Conservation (phyloP, 2,113 vertebrate species). For the Riparia riparia region DNA sequence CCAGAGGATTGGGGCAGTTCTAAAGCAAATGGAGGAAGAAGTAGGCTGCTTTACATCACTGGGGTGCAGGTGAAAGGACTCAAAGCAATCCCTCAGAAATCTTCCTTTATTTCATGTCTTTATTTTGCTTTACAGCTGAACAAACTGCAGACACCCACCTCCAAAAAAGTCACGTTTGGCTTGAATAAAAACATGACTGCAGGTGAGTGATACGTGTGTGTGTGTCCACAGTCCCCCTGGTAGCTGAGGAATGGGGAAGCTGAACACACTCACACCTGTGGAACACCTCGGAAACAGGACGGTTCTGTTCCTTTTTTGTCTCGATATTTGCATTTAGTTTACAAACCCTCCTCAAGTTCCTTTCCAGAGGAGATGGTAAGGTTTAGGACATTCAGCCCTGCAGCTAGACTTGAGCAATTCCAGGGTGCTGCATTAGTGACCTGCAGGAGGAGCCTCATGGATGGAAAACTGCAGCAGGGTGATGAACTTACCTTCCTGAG, state of each 20-base stretch:
- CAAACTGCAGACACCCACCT: conserved; percentile 57
- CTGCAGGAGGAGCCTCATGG: neutral
- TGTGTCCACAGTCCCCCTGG: neutral
- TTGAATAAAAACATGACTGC: conserved; percentile 86
- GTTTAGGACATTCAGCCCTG: neutral
- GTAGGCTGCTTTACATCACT: neutral
- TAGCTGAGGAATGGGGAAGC: neutral
- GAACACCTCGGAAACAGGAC: neutral
- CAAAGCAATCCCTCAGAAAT: neutral
- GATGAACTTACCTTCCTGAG: neutral
- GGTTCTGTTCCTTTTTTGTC: neutral
- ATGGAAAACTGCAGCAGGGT: neutral
- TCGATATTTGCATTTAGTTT: neutral
- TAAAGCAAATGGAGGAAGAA: neutral
- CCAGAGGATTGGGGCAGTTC: neutral
- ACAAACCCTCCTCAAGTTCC: neutral
- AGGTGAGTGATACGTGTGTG: conserved; percentile 68
- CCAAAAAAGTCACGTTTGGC: conserved; percentile 87
- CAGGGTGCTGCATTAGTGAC: neutral
- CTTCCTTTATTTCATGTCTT: neutral
- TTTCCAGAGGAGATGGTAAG: neutral
- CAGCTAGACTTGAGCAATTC: neutral
- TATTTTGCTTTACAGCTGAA: conserved; percentile 55
- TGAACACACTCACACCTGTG: neutral
- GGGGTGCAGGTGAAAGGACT: neutral